These are phyloP conservation scores for Odontocolon sp. DNA, from an alignment of 2,888 invertebrate genomes.

Conservation along the genomic window DNA sequence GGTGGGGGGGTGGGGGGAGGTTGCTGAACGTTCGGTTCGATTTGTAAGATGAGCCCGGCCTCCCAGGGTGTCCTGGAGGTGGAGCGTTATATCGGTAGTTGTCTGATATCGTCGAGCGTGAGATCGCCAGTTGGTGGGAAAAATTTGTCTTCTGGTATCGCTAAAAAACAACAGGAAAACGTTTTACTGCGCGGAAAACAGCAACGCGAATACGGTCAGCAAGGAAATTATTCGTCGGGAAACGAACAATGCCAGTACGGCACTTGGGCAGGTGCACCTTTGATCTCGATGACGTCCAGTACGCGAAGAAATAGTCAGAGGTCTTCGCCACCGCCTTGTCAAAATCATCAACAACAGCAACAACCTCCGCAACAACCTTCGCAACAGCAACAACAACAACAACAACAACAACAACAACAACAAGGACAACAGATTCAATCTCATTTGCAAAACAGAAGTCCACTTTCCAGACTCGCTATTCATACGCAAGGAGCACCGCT, in stretches of 20 bases:
- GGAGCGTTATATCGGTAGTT: constrained; percentile 86
- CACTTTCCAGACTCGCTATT: constrained; percentile 89
- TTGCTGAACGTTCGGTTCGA: constrained; percentile 78
- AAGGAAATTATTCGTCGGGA: constrained; percentile 54
- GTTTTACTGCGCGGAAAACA: constrained; percentile 53
- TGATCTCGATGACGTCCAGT: constrained; percentile 88
- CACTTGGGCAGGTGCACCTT: constrained; percentile 91
- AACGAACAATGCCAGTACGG: constrained; percentile 79
- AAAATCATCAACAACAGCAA: constrained; percentile 57
- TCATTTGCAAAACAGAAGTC: constrained; percentile 79
- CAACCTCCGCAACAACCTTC: constrained; percentile 51
- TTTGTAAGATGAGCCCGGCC: constrained; percentile 88
- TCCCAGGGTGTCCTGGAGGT: constrained; percentile 84
- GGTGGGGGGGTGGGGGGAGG: neutral
- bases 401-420: constrained; percentile 62
- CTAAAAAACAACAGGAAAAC: constrained; percentile 51
- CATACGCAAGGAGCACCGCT: constrained; percentile 94
- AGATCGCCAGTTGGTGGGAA: constrained; percentile 59
- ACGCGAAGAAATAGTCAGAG: constrained; percentile 81
- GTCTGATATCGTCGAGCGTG: constrained; percentile 82
- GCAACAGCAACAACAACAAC: constrained; percentile 66
- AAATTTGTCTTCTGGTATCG: constrained; percentile 61
- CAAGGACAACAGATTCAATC: constrained; percentile 62
- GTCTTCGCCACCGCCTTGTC: constrained; percentile 69
- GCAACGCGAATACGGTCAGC: constrained; percentile 60